Evolutionary conservation across 2,888 invertebrate species (phyloP).

Genomic region (Platycheirus rosarum): DNA sequence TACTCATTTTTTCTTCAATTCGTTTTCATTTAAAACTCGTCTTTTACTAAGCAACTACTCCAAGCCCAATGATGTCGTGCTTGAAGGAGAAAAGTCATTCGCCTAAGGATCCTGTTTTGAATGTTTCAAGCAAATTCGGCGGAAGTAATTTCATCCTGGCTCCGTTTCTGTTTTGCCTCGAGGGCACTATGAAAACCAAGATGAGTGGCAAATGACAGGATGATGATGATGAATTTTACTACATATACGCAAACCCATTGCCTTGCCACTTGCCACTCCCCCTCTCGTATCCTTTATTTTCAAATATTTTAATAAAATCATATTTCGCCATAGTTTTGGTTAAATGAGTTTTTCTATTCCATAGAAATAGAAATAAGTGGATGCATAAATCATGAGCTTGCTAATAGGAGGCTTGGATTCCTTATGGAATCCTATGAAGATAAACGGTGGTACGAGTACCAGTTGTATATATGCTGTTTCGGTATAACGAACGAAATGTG

Average conservation of each 20-base stretch:
- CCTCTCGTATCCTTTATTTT: conserved; percentile 21
- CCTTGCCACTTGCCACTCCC: too few species aligned
- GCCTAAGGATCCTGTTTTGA: conserved; percentile 6
- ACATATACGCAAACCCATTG: too few species aligned
- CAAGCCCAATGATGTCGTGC: too few species aligned
- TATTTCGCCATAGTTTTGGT: conserved; percentile 31
- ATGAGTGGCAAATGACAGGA: conserved; percentile 25
- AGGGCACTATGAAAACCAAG: conserved; percentile 7
- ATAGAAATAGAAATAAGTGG: conserved; percentile 20
- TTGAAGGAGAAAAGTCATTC: neutral
- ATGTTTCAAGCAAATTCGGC: conserved; percentile 10
- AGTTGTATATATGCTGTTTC: too few species aligned
- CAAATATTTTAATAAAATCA: conserved; percentile 32
- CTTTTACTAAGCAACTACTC: too few species aligned
- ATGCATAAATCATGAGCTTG: conserved; percentile 69
- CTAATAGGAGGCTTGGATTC: conserved; percentile 54
- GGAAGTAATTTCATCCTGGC: conserved; percentile 35
- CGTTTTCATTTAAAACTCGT: too few species aligned
- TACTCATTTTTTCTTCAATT: too few species aligned
- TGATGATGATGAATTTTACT: conserved; percentile 16
- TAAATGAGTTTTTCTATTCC: conserved; percentile 29
- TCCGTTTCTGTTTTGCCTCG: conserved; percentile 23
- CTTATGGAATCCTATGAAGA: conserved; percentile 23
- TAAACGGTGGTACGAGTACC: conserved; percentile 14
- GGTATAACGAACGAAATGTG: neutral